Percentiles rank a stretch among this genome's conserved stretches.
Conservation (phyloP, 1,140 invertebrate genomes). For the Nephila pilipes region DNA sequence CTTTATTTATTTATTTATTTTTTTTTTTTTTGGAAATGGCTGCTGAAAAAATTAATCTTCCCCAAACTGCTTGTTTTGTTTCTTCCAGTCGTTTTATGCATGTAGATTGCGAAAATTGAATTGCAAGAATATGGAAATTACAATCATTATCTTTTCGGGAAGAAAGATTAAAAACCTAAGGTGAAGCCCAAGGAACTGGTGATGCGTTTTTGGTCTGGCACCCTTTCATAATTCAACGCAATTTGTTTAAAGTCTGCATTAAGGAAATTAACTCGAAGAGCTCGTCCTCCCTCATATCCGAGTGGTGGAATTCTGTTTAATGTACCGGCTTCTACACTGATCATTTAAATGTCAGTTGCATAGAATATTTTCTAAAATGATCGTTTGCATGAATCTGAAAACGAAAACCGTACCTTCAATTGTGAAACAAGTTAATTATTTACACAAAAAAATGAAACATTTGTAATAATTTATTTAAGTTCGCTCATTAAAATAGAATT, state of each 20-base stretch:
- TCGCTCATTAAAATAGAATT: too few relatives aligned
- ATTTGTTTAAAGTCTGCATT: constrained; percentile 53
- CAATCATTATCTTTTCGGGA: constrained; percentile 41
- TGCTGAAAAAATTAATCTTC: constrained; percentile 32
- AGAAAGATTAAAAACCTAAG: constrained; percentile 35
- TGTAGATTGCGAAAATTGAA: constrained; percentile 63
- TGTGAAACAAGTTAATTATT: too few relatives aligned
- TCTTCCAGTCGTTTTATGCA: constrained; percentile 25
- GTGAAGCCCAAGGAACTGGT: not conserved
- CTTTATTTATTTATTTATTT: not conserved
- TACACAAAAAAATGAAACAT: too few relatives aligned
- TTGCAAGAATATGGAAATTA: constrained; percentile 62
- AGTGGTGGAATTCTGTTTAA: too few relatives aligned
- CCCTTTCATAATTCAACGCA: not conserved
- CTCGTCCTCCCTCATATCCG: not conserved
- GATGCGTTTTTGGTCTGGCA: constrained; percentile 16
- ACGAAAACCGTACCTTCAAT: too few relatives aligned
- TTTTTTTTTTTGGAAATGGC: not conserved
- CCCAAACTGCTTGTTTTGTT: not conserved
- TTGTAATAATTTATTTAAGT: too few relatives aligned
- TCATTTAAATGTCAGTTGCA: too few relatives aligned
- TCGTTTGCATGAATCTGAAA: too few relatives aligned
- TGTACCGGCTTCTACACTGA: too few relatives aligned
- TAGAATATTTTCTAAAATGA: too few relatives aligned
- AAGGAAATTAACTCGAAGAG: constrained; percentile 36